Evolutionary conservation across 2,797 vertebrate species (phyloP).

Genomic region (Tarsius wallacei): DNA sequence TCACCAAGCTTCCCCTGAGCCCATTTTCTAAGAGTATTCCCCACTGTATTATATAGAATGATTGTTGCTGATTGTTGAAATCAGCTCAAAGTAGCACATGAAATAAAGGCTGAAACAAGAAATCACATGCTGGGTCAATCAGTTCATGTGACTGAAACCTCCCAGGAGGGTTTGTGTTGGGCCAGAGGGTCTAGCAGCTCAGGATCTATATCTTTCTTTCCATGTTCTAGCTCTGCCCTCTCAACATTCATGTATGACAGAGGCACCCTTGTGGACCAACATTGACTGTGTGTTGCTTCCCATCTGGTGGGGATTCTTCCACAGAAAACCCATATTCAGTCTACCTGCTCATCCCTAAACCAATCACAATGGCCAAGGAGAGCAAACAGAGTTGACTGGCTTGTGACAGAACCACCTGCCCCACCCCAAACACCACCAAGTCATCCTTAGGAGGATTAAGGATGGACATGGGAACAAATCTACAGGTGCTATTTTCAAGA

Average conservation of each 20-base stretch:
- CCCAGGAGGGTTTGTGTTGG: background rate
- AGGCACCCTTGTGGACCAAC: background rate
- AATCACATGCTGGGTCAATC: background rate
- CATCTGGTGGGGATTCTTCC: background rate
- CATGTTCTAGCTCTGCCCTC: background rate
- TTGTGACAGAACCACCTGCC: background rate
- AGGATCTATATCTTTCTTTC: background rate
- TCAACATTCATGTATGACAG: background rate
- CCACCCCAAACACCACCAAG: background rate
- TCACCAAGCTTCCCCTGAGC: background rate
- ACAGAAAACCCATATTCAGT: background rate
- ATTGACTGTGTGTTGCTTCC: background rate
- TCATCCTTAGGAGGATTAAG: background rate
- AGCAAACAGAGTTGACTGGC: background rate
- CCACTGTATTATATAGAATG: background rate
- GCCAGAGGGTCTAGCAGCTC: background rate
- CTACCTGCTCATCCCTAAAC: background rate
- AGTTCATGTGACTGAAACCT: background rate
- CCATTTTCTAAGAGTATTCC: background rate
- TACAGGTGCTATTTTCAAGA: background rate
- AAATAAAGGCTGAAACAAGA: slow-evolving; percentile 5
- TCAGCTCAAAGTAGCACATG: background rate
- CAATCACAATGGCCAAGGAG: background rate
- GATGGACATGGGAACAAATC: background rate
- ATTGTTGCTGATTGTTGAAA: background rate